phyloP scores from a whole-genome alignment of 1,140 invertebrate genomes.

The Harpegnathos saltator region DNA sequence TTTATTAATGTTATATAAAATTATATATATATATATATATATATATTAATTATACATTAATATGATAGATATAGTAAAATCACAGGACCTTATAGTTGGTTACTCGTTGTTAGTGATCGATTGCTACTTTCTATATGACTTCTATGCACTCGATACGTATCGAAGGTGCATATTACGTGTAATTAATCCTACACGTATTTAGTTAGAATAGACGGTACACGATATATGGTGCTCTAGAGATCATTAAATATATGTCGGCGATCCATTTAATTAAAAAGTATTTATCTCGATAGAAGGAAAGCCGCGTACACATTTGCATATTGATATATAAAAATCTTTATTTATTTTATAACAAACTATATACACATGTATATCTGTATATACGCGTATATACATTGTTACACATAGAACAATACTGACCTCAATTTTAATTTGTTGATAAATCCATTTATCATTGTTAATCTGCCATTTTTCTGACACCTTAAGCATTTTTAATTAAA shows the following conservation, averaged over 20 bases:
- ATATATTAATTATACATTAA: constrained; percentile 19
- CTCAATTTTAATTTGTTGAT: neutral
- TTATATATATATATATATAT: no score
- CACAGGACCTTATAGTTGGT: no score
- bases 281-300: constrained; percentile 7
- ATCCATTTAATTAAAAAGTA: constrained; percentile 32
- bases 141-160: constrained; percentile 41
- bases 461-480: no score
- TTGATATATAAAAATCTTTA: constrained; percentile 59
- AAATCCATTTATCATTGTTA: no score
- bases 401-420: neutral
- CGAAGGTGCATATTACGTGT: constrained; percentile 1
- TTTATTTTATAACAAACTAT: constrained; percentile 66
- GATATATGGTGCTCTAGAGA: constrained; percentile 54
- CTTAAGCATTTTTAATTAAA: no score
- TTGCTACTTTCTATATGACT: constrained; percentile 60
- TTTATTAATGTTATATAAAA: no score
- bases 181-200: constrained; percentile 14
- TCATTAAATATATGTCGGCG: constrained; percentile 5
- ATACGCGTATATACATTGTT: constrained; percentile 36
- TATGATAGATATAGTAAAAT: constrained; percentile 9
- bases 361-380: constrained; percentile 46
- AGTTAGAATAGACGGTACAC: constrained; percentile 44
- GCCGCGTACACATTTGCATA: constrained; percentile 24
- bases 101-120: constrained; percentile 16